Evolutionary conservation across 2,797 vertebrate genomes (phyloP).

Genomic region (Pyrocephalus nanus): DNA sequence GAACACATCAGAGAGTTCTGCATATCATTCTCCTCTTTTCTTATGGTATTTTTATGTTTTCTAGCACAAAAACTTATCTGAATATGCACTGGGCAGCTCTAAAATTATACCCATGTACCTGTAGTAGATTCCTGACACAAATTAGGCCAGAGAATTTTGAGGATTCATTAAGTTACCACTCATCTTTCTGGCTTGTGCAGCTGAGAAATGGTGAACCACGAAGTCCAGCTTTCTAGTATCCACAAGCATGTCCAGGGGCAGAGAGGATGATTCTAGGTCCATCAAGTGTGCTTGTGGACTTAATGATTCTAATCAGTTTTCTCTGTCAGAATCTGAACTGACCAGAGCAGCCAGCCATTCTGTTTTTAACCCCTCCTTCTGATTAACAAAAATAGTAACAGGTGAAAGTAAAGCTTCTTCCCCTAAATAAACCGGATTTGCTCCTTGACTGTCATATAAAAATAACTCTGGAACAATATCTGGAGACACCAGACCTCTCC

Average conservation of each 20-base stretch:
- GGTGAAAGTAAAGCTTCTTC: neutral
- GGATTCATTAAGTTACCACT: neutral
- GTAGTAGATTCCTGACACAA: neutral
- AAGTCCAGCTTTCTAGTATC: neutral
- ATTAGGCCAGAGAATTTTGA: neutral
- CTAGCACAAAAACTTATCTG: neutral
- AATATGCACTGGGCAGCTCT: neutral
- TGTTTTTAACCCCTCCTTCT: neutral
- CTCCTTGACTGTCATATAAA: neutral
- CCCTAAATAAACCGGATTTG: neutral
- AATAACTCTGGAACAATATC: neutral
- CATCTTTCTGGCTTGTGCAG: neutral
- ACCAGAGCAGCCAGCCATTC: neutral
- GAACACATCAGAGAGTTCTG: neutral
- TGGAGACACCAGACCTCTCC: neutral
- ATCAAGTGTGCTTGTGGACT: neutral
- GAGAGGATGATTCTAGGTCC: neutral
- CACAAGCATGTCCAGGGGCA: neutral
- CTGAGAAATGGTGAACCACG: neutral
- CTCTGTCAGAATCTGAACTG: neutral
- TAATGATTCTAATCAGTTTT: neutral
- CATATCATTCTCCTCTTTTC: neutral
- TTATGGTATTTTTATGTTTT: neutral
- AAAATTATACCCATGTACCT: rapidly evolving
- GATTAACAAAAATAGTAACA: neutral